Base-by-base conservation (phyloP, 2,888 invertebrate species). In the Hartigia nigra region DNA sequence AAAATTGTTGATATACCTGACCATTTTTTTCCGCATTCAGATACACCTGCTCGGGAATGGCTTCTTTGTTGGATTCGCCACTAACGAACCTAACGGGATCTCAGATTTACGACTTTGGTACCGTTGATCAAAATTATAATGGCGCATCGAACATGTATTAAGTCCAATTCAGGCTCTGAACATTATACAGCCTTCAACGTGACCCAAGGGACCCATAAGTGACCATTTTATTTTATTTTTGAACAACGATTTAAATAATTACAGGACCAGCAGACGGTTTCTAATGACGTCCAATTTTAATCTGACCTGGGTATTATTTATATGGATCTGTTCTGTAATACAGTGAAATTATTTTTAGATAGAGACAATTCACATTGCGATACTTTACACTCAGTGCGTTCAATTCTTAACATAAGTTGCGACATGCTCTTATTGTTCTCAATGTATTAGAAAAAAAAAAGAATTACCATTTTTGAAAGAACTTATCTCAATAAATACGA, bases 21-120 rank as follows among this genome's bases (percentile, higher is more conserved):
- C 23, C 14, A 55, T 23, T 72, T 72, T 12, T 34, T 72, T 72
- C n/a, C 72, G 14, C 72, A 32, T 12, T 34, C 72, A 31, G 12
- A 72, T 72, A 32, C 31, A 34, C 72, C 72, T 34, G 72, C 72
- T 32, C 2, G 9, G 23, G 55, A 55, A 55, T 23, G 55, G 55
- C 55, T 55, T 55, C 55, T 55, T 55, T 55, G 55, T 55, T 72
- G 34, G 34, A 12, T 31, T 72, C 32, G 34, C 34, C 72, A 14
- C 32, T 72, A 72, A 72, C 32, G 32, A 72, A 32, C 72, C 72
- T 72, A 72, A 72, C 72, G 72, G 72, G 72, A 72, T 55, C 55
- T 55, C 72, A 72, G 34, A 12, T 72, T 72, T 72, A 72, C 32
- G 72, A 72, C 34, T 31, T 12, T 34, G 72, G 34, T 72, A 72